Percentiles rank a stretch among this genome's conserved stretches.
These are phyloP conservation scores for Epinephelus awoara DNA, from an alignment of 2,797 vertebrate genomes.

Conservation along the genomic window DNA sequence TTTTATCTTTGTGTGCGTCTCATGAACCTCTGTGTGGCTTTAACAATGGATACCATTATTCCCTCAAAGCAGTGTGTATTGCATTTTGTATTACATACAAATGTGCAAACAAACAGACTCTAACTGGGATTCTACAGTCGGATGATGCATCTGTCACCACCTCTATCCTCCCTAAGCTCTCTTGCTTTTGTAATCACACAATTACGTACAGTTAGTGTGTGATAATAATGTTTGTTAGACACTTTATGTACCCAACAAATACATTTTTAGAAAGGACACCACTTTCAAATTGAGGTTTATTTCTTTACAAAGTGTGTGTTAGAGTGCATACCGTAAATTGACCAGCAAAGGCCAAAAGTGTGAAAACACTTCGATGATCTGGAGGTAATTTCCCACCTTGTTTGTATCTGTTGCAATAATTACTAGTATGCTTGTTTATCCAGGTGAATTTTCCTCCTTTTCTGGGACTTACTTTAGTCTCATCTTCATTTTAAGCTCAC, in stretches of 20 bases:
- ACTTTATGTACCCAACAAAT: background rate
- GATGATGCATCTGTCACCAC: conserved; percentile 2
- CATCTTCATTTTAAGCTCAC: conserved; percentile 4
- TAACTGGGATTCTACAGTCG: conserved; percentile 2
- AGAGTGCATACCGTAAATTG: conserved; percentile 4
- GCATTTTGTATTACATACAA: conserved; percentile 5
- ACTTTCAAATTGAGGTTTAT: background rate
- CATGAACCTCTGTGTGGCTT: conserved; percentile 2
- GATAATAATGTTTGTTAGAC: background rate
- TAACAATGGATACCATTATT: conserved; percentile 22
- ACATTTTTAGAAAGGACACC: background rate
- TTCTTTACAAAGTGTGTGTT: background rate
- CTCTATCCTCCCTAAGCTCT: background rate
- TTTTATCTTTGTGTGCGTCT: conserved; percentile 15
- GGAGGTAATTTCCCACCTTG: conserved; percentile 36
- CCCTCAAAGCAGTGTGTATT: conserved; percentile 8
- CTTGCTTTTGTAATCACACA: background rate
- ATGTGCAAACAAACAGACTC: background rate
- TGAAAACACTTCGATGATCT: conserved; percentile 23
- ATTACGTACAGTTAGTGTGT: background rate
- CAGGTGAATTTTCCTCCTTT: conserved; percentile 16
- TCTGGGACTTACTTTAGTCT: conserved; percentile 21
- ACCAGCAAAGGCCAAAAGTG: conserved; percentile 9
- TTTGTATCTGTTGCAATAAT: conserved; percentile 25
- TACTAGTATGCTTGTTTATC: conserved; percentile 11